Conservation (phyloP, 1,140 invertebrate species). For the Solenopsis invicta region DNA sequence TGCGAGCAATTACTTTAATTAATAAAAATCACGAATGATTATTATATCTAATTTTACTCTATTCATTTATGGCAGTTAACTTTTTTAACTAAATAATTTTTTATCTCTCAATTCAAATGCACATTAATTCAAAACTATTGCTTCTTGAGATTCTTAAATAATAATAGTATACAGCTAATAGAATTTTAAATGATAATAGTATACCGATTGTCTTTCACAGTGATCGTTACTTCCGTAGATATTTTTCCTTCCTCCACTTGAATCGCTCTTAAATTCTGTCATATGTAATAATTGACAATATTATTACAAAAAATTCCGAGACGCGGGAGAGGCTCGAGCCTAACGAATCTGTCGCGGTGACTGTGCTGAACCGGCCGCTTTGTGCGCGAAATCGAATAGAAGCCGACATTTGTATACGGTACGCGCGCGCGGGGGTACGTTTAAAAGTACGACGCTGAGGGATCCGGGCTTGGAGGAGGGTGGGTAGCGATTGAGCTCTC, state of each 20-base stretch:
- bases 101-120: not conserved
- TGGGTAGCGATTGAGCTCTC: slow-evolving; percentile 80
- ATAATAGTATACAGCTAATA: not conserved
- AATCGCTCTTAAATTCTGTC: not conserved
- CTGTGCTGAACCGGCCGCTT: slow-evolving; percentile 42
- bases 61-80: no score
- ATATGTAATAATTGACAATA: not conserved
- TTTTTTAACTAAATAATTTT: no score
- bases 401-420: slow-evolving; percentile 65
- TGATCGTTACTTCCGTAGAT: no score
- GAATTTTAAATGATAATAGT: no score
- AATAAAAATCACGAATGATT: no score
- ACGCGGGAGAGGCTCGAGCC: not conserved
- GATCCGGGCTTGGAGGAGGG: slow-evolving; percentile 72
- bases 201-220: no score
- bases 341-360: slow-evolving; percentile 19
- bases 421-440: slow-evolving; percentile 43
- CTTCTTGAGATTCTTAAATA: not conserved
- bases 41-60: no score
- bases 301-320: not conserved
- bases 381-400: slow-evolving; percentile 51
- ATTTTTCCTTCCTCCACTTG: no score
- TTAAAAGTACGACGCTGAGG: slow-evolving; percentile 70
- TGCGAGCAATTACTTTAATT: no score
- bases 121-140: not conserved